Base-by-base conservation (phyloP, 2,113 vertebrate genomes). In the Rallus limicola region DNA sequence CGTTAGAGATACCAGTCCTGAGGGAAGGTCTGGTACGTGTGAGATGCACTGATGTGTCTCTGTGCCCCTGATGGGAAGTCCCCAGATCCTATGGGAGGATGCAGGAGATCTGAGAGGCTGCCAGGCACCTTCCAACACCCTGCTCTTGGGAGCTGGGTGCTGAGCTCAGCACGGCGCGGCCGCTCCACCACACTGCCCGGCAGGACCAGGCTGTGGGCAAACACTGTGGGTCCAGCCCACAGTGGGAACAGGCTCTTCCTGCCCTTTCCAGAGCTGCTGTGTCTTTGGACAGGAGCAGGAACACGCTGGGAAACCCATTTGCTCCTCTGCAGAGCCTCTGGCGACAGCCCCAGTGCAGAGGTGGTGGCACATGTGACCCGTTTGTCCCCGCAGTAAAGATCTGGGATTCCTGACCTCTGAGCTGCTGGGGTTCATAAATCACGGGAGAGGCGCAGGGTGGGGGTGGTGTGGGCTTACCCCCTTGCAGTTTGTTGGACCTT, bases 311-410 rank as follows among this genome's bases (percentile, higher is more conserved):
- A 87, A 90, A 80, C 29, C 70, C 90, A 82, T 90, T 78, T 95
- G 60, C 70, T 53, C 11, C 71, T 82, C n/a, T 5, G 76, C 1
- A 2, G 53, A 77, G 89, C 64, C 2, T 3, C 48, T 25, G 36
- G 75, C 8, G 25, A 36, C 33, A 62, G 70, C 92, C 65, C 71
- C 2, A 0, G 64, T 64, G 90, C 70, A 38, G 82, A 62, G 88
- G 59, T 48, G 63, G 6, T 65, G 87, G 42, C 78, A 28, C 78
- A 53, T 24, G 40, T 34, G 55, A 16, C 84, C 95, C 95, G 19
- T 97, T 91, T 95, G 95, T 65, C 92, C 36, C 63, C 1, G 70
- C 93, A 79, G 85, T 96, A 94, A 96, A 93, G 75, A 88, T 62
- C 90, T 95, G 94, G 94, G 82, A 46, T 93, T 72, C 65, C 84